Base-by-base conservation (phyloP, 1,140 invertebrate species). In the Anastrepha ludens region DNA sequence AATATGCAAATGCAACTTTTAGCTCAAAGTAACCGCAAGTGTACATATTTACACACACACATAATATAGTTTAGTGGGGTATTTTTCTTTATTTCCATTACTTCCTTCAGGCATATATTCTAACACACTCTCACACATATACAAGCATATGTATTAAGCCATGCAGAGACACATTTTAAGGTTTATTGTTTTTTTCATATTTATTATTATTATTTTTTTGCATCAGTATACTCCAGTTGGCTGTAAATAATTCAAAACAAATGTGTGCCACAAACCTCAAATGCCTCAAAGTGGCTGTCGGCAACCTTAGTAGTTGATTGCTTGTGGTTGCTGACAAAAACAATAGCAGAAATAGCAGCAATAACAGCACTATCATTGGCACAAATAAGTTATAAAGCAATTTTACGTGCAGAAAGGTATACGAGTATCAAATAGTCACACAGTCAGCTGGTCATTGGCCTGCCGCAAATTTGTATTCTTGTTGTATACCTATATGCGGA, bases 191-290 rank as follows among this genome's bases (percentile, higher is more conserved):
- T 29, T 29, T 55, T 55, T 55, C 50, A 55, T 55, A 55, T 55
- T 55, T 55, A 29, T 2, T 58, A 58, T 58, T 58, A 0, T 58
- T 29, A 0, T 7, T 55, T 55, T 55, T 29, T 55, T 55, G 6
- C 50, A 1, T 15, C 29, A 74, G 44, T 74, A 3, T 17, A 17
- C 11, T 15, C 67, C 44, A 74, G 41, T 74, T 74, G 13, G 47
- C 5, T 39, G 44, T 74, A 74, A 74, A 74, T 74, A 74, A 47
- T 15, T 65, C 15, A 74, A 74, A 74, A 41, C 39, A 47, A 67
- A 74, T 44, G 67, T 15, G 39, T 7, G 13, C 41, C 67, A 47
- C 13, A 74, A 74, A 41, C 39, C 11, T 1, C 39, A 74, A 74
- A 74, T 44, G 3, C 15, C 67, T 6, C 39, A 17, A 3, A 17